A percentile compares a stretch with the other conserved stretches of the same genome.
Conservation (phyloP, 2,113 vertebrate genomes). For the Carassius carassius region DNA sequence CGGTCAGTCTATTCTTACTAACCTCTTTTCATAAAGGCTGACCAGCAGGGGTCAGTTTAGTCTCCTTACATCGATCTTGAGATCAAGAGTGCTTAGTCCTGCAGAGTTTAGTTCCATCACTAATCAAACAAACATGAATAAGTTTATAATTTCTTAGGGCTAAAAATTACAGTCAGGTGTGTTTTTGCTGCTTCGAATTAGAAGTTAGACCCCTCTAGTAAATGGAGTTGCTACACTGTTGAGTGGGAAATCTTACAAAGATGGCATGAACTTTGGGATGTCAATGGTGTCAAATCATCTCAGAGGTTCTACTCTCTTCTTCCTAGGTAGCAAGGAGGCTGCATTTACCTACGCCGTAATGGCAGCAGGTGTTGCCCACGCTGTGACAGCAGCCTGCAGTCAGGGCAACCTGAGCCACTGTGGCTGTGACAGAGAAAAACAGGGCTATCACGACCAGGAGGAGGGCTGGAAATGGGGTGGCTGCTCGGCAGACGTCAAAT, state of each 20-base stretch:
- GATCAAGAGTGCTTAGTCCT: not conserved
- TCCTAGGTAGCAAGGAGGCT: conserved; percentile 93
- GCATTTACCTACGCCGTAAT: conserved; percentile 98
- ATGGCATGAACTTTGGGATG: not conserved
- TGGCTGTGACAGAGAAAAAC: conserved; percentile 96
- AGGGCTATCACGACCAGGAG: conserved; percentile 94
- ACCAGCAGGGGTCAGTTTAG: conserved; percentile 77
- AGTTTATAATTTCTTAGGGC: not conserved
- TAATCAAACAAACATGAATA: not conserved
- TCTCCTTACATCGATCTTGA: conserved; percentile 33
- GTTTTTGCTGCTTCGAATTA: not conserved
- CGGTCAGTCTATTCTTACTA: not conserved
- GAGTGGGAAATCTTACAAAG: not conserved
- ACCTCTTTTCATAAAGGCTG: conserved; percentile 42
- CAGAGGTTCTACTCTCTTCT: conserved; percentile 55
- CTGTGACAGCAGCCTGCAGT: conserved; percentile 94
- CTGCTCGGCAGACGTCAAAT: conserved; percentile 95
- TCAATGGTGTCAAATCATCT: not conserved
- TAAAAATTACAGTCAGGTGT: not conserved
- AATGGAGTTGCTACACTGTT: not conserved
- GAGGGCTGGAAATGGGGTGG: conserved; percentile 99
- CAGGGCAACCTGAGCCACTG: conserved; percentile 98
- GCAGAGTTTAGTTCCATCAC: conserved; percentile 5
- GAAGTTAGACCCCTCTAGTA: not conserved
- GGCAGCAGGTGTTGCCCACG: conserved; percentile 92